Percentiles rank a stretch among this genome's conserved stretches.
Evolutionary conservation across 2,888 invertebrate genomes (phyloP).

Genomic region (Pyralis farinalis): DNA sequence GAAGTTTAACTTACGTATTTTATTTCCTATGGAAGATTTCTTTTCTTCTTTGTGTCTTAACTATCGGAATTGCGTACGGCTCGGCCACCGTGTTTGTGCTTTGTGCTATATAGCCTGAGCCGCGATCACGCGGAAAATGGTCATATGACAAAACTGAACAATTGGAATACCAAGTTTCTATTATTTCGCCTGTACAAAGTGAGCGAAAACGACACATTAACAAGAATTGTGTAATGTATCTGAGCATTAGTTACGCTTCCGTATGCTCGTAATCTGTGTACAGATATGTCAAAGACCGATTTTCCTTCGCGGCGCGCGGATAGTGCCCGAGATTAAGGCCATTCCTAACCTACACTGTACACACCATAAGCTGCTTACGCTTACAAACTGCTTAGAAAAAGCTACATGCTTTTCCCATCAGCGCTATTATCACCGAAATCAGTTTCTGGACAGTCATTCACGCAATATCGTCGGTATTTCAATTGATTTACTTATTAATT

Average conservation of each 20-base stretch:
- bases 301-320: neutral
- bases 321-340: constrained; percentile 49
- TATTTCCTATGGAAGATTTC: constrained; percentile 76
- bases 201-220: neutral
- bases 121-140: neutral
- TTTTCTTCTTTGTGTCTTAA: constrained; percentile 69
- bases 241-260: neutral
- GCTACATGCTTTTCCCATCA: constrained; percentile 45
- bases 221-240: neutral
- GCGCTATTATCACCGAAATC: constrained; percentile 44
- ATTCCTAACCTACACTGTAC: constrained; percentile 39
- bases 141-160: too few relatives aligned
- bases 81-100: constrained; percentile 52
- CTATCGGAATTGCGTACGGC: constrained; percentile 57
- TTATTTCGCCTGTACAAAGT: too few relatives aligned
- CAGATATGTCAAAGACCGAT: neutral
- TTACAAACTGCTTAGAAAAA: constrained; percentile 44
- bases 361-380: constrained; percentile 34
- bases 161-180: too few relatives aligned
- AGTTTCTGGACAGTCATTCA: constrained; percentile 52
- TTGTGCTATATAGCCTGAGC: constrained; percentile 45
- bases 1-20: constrained; percentile 68
- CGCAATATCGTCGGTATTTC: constrained; percentile 47
- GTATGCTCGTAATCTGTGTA: neutral
- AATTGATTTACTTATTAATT: constrained; percentile 73